These are phyloP conservation scores for Drosophila peninsularis DNA, from an alignment of 2,888 invertebrate species.

Conservation along the genomic window DNA sequence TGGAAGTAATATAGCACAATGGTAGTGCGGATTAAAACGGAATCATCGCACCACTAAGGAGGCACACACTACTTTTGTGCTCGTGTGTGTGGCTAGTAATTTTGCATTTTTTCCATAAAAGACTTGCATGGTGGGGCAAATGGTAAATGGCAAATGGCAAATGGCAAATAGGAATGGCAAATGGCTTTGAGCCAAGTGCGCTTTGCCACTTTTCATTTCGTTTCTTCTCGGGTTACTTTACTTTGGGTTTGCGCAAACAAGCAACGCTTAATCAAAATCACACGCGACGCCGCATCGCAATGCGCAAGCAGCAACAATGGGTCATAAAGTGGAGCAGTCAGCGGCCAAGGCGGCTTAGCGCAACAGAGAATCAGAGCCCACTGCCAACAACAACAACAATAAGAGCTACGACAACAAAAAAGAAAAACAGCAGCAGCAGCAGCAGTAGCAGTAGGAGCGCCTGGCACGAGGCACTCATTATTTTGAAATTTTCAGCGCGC, in stretches of 20 bases:
- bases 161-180: slow-evolving; percentile 6
- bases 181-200: slow-evolving; percentile 32
- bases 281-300: slow-evolving; percentile 71
- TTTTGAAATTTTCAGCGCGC: slow-evolving; percentile 82
- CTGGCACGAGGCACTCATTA: slow-evolving; percentile 72
- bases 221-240: slow-evolving; percentile 24
- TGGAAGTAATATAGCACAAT: slow-evolving; percentile 11
- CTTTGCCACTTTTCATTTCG: slow-evolving; percentile 51
- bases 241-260: slow-evolving; percentile 48
- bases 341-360: slow-evolving; percentile 46
- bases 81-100: slow-evolving; percentile 42
- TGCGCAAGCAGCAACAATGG: slow-evolving; percentile 61
- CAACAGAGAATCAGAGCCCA: slow-evolving; percentile 11
- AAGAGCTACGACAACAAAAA: background rate
- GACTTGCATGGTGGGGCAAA: slow-evolving; percentile 24
- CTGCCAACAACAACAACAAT: slow-evolving; percentile 1
- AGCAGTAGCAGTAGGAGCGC: background rate
- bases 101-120: slow-evolving; percentile 43
- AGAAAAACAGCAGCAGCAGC: background rate
- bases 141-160: slow-evolving; percentile 4
- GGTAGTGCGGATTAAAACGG: background rate
- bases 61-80: slow-evolving; percentile 29
- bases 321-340: slow-evolving; percentile 52
- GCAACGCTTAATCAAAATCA: slow-evolving; percentile 76
- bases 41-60: background rate